Percentiles rank a stretch among this genome's conserved stretches.
phyloP scores from a whole-genome alignment of 2,113 vertebrate species.

The Chiloscyllium plagiosum region DNA sequence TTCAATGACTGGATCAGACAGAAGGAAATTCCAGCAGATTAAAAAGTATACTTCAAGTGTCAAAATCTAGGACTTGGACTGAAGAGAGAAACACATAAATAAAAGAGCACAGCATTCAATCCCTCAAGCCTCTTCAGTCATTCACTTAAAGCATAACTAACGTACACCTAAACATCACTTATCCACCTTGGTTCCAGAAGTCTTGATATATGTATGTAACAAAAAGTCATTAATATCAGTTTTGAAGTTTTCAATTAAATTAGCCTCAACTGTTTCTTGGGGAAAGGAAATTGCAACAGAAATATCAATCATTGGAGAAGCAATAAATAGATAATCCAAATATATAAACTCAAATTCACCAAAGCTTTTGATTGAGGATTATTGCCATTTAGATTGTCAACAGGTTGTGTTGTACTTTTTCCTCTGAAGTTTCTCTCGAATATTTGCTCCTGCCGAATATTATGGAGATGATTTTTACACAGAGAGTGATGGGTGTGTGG shows the following conservation, averaged over 20 bases:
- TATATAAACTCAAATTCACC: neutral
- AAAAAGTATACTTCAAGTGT: neutral
- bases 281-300: neutral
- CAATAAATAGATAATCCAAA: neutral
- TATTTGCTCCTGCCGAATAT: neutral
- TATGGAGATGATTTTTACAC: neutral
- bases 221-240: neutral
- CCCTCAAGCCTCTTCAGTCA: neutral
- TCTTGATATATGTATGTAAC: neutral
- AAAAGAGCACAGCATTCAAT: neutral
- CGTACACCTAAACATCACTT: neutral
- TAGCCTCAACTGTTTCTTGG: neutral
- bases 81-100: neutral
- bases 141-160: neutral
- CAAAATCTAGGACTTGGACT: neutral
- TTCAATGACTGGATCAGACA: neutral
- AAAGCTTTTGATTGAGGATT: neutral
- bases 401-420: neutral
- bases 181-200: neutral
- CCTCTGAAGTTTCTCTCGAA: neutral
- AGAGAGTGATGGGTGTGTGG: too few relatives aligned
- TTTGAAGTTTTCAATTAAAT: neutral
- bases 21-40: neutral
- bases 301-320: neutral
- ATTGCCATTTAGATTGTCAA: neutral